Evolutionary conservation across 2,113 vertebrate genomes (phyloP), one percentile per base, ranked within the genome.

Genomic region (Engystomops pustulosus): DNA sequence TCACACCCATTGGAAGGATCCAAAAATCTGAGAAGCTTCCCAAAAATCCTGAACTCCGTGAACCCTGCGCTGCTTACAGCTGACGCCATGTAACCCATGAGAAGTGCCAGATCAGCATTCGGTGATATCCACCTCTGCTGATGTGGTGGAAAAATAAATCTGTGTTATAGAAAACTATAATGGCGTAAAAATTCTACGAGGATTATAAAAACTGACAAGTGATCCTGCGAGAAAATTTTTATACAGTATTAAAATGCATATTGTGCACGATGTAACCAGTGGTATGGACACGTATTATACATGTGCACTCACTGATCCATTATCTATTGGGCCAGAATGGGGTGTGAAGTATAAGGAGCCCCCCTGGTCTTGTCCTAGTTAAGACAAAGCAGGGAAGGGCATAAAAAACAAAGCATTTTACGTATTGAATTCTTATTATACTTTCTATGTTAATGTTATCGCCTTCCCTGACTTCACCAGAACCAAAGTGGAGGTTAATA

Each of bases 81-180:
- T 47, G 71, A 74, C 25, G 51, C 45, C 3, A 27, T 74, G 71
- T 74, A 17, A 74, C 2, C 15, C 15, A 23, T 20, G 12, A 32
- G 44, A 74, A 49, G 71, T 74, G 71, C 45, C 18, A 49, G 20
- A 10, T 74, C 71, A 74, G 71, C 71, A 49, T 25, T 72, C 25
- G 17, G 41, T 4, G 5, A 15, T 49, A 32, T 74, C 8, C 11
- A 1, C 6, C 32, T 72, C 8, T 72, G 70, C 70, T 47, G 17
- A 47, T 6, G 23, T 49, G 45, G 25, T 49, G 71, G 71, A 74
- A 74, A 74, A 49, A 74, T 25, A 15, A 9, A 49, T n/a, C n/a
- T n/a, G n/a, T 30, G 18, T 27, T 47, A 74, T 11, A 41, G 25
- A 70, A 23, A 65, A 65, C 6, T 65, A 14, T 2, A 65, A 65